Base-by-base conservation (phyloP, 1,140 invertebrate genomes). In the Ips nitidus region DNA sequence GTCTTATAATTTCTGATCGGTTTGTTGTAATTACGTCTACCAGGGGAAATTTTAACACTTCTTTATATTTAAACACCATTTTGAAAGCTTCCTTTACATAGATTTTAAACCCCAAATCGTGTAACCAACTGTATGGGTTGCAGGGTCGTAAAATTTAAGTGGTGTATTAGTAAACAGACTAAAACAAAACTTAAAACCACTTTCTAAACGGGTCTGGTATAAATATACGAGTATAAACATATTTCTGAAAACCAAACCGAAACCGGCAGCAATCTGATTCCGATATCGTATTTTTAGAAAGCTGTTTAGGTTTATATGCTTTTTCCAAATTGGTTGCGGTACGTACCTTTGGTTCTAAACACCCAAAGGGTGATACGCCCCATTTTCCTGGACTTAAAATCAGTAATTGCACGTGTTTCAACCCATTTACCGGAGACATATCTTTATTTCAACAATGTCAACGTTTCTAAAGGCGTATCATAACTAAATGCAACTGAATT, bases 371-470 rank as follows among this genome's bases (percentile, higher is more conserved):
- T 2, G 62, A 65, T 1, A 65, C 43, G 2, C 41, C 41, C 62
- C 62, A 65, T 43, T 65, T 65, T 4, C 52, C 50, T 6, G 62
- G 62, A 6, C 52, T 42, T 41, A 65, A 22, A 42, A 55, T 65
- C 5, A 65, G 53, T 56, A 65, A 38, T 42, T 65, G 62, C 7
- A 65, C 62, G 39, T 56, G 43, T 6, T 62, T 62, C 41, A 62
- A 52, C 2, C 39, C 60, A n/a, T 38, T 47, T 38, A 41, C 41
- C 3, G 8, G 38, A 53, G 52, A 53, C 22, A 22, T 22, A 47
- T 47, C 45, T 47, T 47, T 47, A 4, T 47, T 47, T 47, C 45
- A 4, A 47, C n/a, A 47, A 47, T 47, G 22, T 22, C 22, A 22
- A 22, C 22, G 22, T 47, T 47, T 5, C n/a, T 47, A 47, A 47